A percentile compares a stretch with the other conserved stretches of the same genome.
phyloP scores from a whole-genome alignment of 2,113 vertebrate species.

The Pavo muticus region DNA sequence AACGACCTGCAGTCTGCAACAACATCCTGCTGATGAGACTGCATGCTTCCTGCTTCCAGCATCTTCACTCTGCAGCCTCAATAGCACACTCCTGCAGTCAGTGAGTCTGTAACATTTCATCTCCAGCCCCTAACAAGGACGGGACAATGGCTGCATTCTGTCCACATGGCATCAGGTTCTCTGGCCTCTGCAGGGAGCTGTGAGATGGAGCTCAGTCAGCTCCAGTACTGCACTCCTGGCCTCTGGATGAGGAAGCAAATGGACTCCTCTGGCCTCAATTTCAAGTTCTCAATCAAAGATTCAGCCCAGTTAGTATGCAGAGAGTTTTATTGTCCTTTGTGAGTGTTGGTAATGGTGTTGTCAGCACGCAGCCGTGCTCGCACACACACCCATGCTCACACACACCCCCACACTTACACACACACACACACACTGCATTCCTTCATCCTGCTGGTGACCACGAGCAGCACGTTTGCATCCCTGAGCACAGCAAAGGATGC shows the following conservation, averaged over 20 bases:
- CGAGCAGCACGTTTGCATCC: background rate
- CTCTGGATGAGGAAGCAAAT: background rate
- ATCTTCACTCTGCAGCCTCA: background rate
- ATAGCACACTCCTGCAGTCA: background rate
- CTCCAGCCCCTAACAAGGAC: background rate
- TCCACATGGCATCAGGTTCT: background rate
- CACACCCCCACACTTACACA: background rate
- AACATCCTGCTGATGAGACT: background rate
- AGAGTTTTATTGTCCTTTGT: background rate
- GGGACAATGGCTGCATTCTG: background rate
- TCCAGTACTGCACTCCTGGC: too few species aligned
- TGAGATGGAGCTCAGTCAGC: background rate
- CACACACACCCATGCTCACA: too few species aligned
- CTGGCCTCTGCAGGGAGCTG: background rate
- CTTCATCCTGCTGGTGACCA: background rate
- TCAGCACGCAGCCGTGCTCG: background rate
- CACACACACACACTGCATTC: background rate
- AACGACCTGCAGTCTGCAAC: background rate
- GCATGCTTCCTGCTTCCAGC: background rate
- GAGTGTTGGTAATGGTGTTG: background rate
- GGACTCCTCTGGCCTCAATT: background rate
- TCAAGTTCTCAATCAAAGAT: background rate
- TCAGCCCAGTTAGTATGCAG: background rate
- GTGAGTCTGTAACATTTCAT: background rate
- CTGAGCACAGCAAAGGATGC: background rate